Conservation (phyloP, 2,888 invertebrate genomes). For the Dyspetes luteomarginatus region DNA sequence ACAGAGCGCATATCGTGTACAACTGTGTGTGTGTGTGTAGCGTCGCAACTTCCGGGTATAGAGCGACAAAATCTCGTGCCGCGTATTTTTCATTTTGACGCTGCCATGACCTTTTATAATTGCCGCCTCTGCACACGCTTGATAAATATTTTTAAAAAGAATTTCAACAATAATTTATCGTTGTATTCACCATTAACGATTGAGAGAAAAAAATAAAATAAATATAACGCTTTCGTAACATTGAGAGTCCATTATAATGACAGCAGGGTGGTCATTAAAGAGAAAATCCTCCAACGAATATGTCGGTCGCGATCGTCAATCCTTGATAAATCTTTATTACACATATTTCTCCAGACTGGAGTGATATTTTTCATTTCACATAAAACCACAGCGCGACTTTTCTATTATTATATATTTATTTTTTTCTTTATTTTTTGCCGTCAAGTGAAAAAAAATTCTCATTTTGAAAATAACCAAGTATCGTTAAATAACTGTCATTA, state of each 20-base stretch:
- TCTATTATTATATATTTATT: neutral
- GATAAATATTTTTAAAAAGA: no score
- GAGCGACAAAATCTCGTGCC: neutral
- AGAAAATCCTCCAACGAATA: constrained; percentile 29
- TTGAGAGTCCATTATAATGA: neutral
- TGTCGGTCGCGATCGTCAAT: neutral
- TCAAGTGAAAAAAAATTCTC: no score
- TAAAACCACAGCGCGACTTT: neutral
- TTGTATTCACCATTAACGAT: neutral
- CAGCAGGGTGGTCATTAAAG: constrained; percentile 24
- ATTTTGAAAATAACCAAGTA: no score
- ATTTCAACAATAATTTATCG: neutral
- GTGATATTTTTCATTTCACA: neutral
- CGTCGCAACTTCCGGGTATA: neutral
- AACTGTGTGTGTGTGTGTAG: no score
- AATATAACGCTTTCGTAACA: neutral
- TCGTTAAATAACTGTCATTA: no score
- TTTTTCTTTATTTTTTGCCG: no score
- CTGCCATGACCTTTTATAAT: constrained; percentile 42
- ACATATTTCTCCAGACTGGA: neutral
- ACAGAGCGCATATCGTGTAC: neutral
- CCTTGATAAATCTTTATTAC: neutral
- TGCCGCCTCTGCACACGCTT: no score
- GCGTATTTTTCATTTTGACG: constrained; percentile 26
- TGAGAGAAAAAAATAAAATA: neutral